A percentile compares a stretch with the other conserved stretches of the same genome.
These are phyloP conservation scores for Pantherophis vulpinus DNA, from an alignment of 2,797 vertebrate species.

Conservation along the genomic window DNA sequence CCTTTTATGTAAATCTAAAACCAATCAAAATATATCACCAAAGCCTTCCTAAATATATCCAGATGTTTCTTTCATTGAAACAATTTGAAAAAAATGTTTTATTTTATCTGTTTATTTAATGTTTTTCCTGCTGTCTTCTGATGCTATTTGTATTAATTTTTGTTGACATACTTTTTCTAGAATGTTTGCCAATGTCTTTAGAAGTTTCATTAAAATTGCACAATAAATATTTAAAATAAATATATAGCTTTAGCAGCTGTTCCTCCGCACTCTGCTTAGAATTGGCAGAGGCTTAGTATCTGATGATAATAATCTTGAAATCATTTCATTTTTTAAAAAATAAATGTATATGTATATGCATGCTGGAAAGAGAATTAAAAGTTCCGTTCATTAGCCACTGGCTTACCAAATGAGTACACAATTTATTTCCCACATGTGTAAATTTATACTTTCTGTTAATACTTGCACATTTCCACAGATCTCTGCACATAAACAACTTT, in stretches of 20 bases:
- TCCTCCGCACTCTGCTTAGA: not conserved
- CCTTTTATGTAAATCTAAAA: not conserved
- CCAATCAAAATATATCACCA: not conserved
- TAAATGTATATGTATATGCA: not conserved
- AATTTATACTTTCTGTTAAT: not conserved
- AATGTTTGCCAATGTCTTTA: not conserved
- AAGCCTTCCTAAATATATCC: not conserved
- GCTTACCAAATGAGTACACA: not conserved
- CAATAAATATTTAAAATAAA: not conserved
- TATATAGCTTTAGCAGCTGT: not conserved
- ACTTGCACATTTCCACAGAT: slow-evolving; percentile 41
- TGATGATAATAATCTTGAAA: not conserved
- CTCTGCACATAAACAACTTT: not conserved
- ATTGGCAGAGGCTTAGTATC: not conserved
- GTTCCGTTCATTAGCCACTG: not conserved
- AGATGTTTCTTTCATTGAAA: not conserved
- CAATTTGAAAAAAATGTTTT: not conserved
- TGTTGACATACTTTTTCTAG: not conserved
- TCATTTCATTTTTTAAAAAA: not conserved
- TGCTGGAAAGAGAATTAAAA: not conserved
- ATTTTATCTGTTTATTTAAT: not conserved
- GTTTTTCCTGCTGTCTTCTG: not conserved
- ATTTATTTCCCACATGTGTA: slow-evolving; percentile 6
- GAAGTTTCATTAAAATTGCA: not conserved
- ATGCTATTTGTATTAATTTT: not conserved